A percentile compares a stretch with the other conserved stretches of the same genome.
Evolutionary conservation across 1,140 invertebrate genomes (phyloP).

Genomic region (Drosophila albomicans): DNA sequence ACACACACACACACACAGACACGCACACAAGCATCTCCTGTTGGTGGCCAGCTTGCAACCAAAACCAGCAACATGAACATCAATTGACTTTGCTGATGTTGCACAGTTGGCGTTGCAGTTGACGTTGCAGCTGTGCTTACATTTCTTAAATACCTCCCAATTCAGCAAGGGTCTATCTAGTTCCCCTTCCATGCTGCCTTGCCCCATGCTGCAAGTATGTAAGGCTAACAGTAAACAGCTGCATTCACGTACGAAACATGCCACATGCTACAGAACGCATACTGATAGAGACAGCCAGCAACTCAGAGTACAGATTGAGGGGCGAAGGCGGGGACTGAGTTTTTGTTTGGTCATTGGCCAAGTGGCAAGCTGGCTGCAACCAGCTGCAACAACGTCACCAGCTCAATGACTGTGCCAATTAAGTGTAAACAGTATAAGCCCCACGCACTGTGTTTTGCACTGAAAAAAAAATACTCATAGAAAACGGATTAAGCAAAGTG

Average conservation of each 20-base stretch:
- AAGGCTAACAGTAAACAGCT: constrained; percentile 38
- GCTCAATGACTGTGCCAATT: constrained; percentile 48
- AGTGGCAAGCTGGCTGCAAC: constrained; percentile 20
- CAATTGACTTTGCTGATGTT: constrained; percentile 40
- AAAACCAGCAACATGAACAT: constrained; percentile 34
- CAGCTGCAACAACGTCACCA: constrained; percentile 31
- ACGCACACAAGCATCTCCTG: constrained; percentile 3
- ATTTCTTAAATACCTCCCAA: constrained; percentile 34
- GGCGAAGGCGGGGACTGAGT: neutral
- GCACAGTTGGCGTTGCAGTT: constrained; percentile 23
- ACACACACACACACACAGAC: no score
- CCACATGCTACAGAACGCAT: constrained; percentile 15
- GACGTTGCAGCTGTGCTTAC: constrained; percentile 34
- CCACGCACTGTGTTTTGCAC: constrained; percentile 18
- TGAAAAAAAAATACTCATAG: neutral
- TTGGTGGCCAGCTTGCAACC: neutral
- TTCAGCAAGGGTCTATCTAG: neutral
- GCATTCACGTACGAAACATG: constrained; percentile 35
- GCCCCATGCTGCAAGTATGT: constrained; percentile 17
- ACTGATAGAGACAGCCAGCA: no score
- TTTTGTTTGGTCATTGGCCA: constrained; percentile 36
- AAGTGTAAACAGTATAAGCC: constrained; percentile 35
- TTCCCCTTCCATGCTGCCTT: constrained; percentile 7
- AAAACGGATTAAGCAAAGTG: no score
- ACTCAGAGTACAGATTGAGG: no score